phyloP scores from a whole-genome alignment of 2,888 invertebrate genomes.

The Candidula unifasciata region DNA sequence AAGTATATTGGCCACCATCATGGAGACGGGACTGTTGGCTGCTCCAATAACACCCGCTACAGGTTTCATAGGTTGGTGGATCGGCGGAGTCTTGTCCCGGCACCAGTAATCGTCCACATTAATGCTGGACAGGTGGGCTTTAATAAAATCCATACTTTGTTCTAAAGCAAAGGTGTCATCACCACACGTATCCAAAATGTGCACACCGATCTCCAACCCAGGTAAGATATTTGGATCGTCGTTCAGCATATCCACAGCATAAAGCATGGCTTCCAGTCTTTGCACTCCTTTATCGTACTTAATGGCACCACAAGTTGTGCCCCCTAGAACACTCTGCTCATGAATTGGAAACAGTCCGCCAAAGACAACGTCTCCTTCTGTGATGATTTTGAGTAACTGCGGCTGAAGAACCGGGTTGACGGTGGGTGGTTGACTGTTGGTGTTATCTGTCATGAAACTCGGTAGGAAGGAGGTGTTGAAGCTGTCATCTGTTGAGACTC shows the following conservation, averaged over 20 bases:
- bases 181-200: constrained; percentile 82
- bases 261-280: constrained; percentile 82
- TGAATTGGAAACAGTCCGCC: constrained; percentile 83
- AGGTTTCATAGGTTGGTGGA: constrained; percentile 80
- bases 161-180: constrained; percentile 82
- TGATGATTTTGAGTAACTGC: constrained; percentile 59
- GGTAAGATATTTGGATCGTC: constrained; percentile 78
- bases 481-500: too few relatives aligned
- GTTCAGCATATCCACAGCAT: constrained; percentile 81
- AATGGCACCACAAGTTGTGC: constrained; percentile 78
- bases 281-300: constrained; percentile 80
- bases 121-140: constrained; percentile 78
- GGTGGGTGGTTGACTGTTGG: too few relatives aligned
- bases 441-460: too few relatives aligned
- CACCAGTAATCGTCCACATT: constrained; percentile 82
- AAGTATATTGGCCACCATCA: constrained; percentile 88
- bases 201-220: constrained; percentile 75
- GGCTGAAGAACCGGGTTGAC: neutral
- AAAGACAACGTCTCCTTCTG: constrained; percentile 80
- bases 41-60: constrained; percentile 88
- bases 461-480: neutral
- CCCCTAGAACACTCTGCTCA: constrained; percentile 78
- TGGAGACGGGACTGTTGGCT: constrained; percentile 86
- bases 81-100: constrained; percentile 81
- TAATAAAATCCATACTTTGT: constrained; percentile 82